Evolutionary conservation across 2,113 vertebrate genomes (phyloP), one percentile per base, ranked within the genome.

Genomic region (Epinephelus moara): DNA sequence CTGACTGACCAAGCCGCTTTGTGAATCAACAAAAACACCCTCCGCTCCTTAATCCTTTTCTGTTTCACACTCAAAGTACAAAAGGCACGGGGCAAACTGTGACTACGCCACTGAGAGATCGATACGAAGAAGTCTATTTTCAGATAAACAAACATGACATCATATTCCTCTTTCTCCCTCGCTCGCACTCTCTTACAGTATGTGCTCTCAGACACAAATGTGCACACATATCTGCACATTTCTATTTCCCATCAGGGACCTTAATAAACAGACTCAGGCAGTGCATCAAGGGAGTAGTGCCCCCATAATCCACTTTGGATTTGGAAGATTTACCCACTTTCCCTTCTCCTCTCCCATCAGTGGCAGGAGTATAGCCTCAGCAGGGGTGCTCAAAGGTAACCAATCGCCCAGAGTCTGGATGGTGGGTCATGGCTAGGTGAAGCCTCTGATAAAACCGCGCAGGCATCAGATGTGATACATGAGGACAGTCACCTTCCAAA

Each of bases 231-330:
- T 62, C 17, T 45, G n/a, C 69, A 49, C 19, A 61, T 47, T 69
- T 57, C 60, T 33, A 53, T 72, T 61, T 79, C 59, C 62, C 55
- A 64, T 27, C 62, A 25, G 57, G 60, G 6, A 2, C 45, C 2
- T 69, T 63, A 62, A 53, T 49, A 72, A 57, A 73, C 9, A 27
- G 60, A 70, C 33, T 70, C 42, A 78, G 57, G 13, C 60, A 61
- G 66, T 17, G 68, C 67, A 77, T 55, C 57, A 14, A 52, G 40
- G 62, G 60, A 83, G 59, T 3, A 19, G 17, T 66, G 59, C n/a
- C 55, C 42, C 72, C 15, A 73, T 81, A 59, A 80, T 89, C 78
- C 62, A 75, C 30, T 70, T 76, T 55, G 40, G 59, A 85, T 83
- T 69, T 25, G 49, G 33, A 60, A 45, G 70, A 67, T 63, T 80